phyloP scores from a whole-genome alignment of 2,797 vertebrate species.

The Strix occidentalis region DNA sequence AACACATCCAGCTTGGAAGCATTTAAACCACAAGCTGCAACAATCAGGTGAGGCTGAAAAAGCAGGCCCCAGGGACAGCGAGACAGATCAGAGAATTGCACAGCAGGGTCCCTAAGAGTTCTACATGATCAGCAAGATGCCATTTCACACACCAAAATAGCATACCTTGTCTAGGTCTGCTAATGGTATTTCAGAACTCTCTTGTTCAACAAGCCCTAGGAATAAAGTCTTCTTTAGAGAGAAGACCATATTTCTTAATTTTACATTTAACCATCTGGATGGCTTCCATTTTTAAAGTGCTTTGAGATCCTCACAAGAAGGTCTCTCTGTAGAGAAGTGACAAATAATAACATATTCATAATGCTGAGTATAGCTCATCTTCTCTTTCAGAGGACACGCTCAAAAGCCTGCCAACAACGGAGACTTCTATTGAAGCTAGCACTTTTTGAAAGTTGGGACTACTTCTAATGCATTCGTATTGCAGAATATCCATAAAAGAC shows the following conservation, averaged over 20 bases:
- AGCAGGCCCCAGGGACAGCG: neutral
- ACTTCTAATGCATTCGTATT: neutral
- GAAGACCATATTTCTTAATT: neutral
- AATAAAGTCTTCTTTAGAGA: neutral
- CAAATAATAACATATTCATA: neutral
- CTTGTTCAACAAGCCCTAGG: neutral
- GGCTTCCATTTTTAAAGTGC: neutral
- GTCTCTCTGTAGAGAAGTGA: neutral
- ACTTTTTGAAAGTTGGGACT: neutral
- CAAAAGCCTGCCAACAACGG: neutral
- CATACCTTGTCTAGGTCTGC: neutral
- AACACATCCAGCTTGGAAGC: neutral
- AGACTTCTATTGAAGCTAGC: neutral
- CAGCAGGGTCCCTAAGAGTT: neutral
- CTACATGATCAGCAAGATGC: neutral
- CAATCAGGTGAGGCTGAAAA: neutral
- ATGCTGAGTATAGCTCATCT: neutral
- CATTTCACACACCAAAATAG: neutral
- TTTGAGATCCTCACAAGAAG: neutral
- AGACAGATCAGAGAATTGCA: neutral
- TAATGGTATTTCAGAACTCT: neutral
- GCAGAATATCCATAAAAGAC: neutral
- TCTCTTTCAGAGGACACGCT: neutral
- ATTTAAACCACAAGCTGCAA: neutral
- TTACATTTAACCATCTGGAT: neutral